These are phyloP conservation scores for Synodontis membranacea DNA, from an alignment of 2,113 vertebrate genomes.

Conservation along the genomic window DNA sequence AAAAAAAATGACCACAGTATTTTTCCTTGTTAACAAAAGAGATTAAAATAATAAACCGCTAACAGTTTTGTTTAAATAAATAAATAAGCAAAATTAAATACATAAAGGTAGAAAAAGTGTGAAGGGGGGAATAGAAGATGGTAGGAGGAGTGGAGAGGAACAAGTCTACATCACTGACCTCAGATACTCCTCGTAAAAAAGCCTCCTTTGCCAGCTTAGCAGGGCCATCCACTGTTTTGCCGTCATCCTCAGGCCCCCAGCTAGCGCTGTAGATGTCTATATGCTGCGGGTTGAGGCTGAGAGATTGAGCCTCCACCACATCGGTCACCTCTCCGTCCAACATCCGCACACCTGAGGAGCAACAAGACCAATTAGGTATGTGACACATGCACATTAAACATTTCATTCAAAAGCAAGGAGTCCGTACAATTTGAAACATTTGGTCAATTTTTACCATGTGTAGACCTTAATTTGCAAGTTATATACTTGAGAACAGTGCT, in stretches of 20 bases:
- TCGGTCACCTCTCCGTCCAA: conserved; percentile 98
- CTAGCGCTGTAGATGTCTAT: conserved; percentile 91
- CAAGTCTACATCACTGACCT: conserved; percentile 70
- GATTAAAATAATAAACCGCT: neutral
- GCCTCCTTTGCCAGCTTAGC: conserved; percentile 94
- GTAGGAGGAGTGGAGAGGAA: neutral
- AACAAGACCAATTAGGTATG: neutral
- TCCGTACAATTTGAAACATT: neutral
- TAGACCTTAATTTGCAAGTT: too few species aligned
- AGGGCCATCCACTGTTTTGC: conserved; percentile 94
- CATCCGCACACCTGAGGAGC: conserved; percentile 89
- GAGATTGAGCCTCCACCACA: conserved; percentile 93
- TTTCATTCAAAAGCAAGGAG: neutral
- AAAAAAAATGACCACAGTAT: neutral
- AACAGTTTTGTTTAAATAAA: neutral
- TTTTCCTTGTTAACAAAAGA: neutral
- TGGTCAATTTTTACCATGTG: too few species aligned
- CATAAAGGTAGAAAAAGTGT: neutral
- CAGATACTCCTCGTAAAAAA: conserved; percentile 87
- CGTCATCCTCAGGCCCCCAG: conserved; percentile 94
- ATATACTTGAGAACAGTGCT: neutral
- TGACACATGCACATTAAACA: neutral
- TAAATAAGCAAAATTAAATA: neutral
- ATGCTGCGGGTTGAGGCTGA: conserved; percentile 92
- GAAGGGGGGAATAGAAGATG: neutral